A percentile compares a stretch with the other conserved stretches of the same genome.
Conservation (phyloP, 1,140 invertebrate species). For the Grapholita molesta region DNA sequence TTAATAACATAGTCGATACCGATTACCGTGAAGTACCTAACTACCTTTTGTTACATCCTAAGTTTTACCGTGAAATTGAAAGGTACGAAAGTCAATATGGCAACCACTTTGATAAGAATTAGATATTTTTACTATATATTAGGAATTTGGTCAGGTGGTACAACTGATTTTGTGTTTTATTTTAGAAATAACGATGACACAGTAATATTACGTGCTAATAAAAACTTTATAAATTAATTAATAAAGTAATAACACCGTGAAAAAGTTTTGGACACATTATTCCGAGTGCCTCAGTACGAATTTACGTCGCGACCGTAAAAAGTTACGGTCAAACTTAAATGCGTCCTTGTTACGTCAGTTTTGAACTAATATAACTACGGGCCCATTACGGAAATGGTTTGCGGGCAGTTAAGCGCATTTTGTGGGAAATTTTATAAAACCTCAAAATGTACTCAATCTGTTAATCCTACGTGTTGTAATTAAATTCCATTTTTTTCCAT, state of each 20-base stretch:
- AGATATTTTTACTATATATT: too few relatives aligned
- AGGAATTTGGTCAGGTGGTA: too few relatives aligned
- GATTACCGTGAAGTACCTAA: too few relatives aligned
- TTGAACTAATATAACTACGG: slow-evolving; percentile 30
- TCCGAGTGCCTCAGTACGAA: slow-evolving; percentile 21
- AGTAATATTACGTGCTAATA: not conserved
- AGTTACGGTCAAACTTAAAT: slow-evolving; percentile 50
- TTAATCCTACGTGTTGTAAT: too few relatives aligned
- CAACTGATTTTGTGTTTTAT: too few relatives aligned
- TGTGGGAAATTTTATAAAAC: not conserved
- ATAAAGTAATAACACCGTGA: not conserved
- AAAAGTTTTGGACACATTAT: not conserved
- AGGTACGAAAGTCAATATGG: too few relatives aligned
- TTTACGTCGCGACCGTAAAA: slow-evolving; percentile 40
- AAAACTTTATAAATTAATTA: not conserved
- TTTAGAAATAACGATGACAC: too few relatives aligned
- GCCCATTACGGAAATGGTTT: slow-evolving; percentile 7
- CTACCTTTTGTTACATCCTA: too few relatives aligned
- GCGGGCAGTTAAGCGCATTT: slow-evolving; percentile 2
- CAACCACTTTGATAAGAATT: too few relatives aligned
- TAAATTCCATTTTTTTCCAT: slow-evolving; percentile 25
- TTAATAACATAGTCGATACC: too few relatives aligned
- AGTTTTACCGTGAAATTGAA: too few relatives aligned
- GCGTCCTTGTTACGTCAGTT: slow-evolving; percentile 43
- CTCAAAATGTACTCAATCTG: not conserved